Conservation (phyloP, 2,797 vertebrate genomes). For the Bradypus variegatus region DNA sequence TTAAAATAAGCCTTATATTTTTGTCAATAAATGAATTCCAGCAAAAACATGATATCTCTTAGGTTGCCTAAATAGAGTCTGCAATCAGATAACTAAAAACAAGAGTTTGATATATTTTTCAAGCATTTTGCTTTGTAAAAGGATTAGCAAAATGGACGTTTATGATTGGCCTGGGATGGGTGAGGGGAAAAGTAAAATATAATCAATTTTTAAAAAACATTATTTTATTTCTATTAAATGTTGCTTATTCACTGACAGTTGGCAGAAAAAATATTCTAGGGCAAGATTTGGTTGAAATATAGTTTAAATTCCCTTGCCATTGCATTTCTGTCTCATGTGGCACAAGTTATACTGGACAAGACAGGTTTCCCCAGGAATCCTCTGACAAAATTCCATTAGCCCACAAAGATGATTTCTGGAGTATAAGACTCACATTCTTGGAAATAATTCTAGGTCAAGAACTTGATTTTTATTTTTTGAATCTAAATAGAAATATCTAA, state of each 20-base stretch:
- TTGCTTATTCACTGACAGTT: not conserved
- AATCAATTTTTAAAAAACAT: constrained; percentile 9
- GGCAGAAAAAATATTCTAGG: not conserved
- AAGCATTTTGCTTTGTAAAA: not conserved
- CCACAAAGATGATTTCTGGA: not conserved
- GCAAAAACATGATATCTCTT: not conserved
- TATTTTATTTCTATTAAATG: constrained; percentile 12
- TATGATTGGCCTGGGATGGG: not conserved
- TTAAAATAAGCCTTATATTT: not conserved
- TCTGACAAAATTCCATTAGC: not conserved
- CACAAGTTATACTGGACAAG: not conserved
- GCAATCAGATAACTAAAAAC: not conserved
- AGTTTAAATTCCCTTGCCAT: not conserved
- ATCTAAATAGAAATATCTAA: not conserved
- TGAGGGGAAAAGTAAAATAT: not conserved
- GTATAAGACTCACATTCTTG: not conserved
- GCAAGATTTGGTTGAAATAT: not conserved
- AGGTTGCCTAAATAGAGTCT: not conserved
- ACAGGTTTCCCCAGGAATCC: not conserved
- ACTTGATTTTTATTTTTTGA: not conserved
- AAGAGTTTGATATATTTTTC: not conserved
- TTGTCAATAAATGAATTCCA: not conserved
- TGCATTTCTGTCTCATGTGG: not conserved
- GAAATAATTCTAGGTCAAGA: not conserved
- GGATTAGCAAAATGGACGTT: not conserved